These are phyloP conservation scores for Ommatoiulus sabulosus DNA, from an alignment of 2,888 invertebrate genomes.

Conservation along the genomic window DNA sequence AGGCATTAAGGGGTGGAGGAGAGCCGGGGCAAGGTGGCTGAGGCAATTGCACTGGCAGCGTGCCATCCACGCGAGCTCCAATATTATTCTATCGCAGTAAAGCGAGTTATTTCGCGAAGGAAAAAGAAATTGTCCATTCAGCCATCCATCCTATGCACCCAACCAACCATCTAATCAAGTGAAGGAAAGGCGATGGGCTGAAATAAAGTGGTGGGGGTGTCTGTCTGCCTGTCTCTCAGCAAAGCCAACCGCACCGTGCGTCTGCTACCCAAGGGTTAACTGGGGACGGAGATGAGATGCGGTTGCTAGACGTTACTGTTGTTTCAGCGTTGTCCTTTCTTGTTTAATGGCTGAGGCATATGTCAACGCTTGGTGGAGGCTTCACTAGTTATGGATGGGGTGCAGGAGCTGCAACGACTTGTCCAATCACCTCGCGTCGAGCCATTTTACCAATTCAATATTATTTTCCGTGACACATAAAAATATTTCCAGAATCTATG, in stretches of 20 bases:
- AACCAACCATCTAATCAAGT: constrained; percentile 52
- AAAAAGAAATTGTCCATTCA: constrained; percentile 52
- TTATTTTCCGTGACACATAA: constrained; percentile 40
- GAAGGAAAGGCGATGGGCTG: constrained; percentile 32
- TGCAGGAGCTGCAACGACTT: neutral
- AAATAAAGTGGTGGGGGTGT: constrained; percentile 47
- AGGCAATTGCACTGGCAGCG: constrained; percentile 36
- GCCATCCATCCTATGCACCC: constrained; percentile 47
- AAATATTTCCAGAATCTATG: neutral
- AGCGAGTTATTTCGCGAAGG: constrained; percentile 42
- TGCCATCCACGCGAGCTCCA: neutral
- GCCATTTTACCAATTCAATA: constrained; percentile 32
- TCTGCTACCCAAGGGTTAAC: constrained; percentile 5
- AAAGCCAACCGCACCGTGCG: neutral
- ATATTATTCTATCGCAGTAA: constrained; percentile 44
- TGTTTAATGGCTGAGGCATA: constrained; percentile 16
- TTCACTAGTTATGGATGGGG: constrained; percentile 40
- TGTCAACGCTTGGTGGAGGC: neutral
- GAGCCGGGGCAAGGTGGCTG: neutral
- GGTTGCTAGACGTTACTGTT: neutral
- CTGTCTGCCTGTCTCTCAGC: neutral
- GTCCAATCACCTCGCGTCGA: constrained; percentile 1
- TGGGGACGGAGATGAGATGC: neutral
- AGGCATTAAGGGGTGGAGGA: neutral
- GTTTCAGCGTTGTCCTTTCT: neutral